Evolutionary conservation across 2,888 invertebrate species (phyloP), one percentile per base, ranked within the genome.

Genomic region (Macrophya annulata): DNA sequence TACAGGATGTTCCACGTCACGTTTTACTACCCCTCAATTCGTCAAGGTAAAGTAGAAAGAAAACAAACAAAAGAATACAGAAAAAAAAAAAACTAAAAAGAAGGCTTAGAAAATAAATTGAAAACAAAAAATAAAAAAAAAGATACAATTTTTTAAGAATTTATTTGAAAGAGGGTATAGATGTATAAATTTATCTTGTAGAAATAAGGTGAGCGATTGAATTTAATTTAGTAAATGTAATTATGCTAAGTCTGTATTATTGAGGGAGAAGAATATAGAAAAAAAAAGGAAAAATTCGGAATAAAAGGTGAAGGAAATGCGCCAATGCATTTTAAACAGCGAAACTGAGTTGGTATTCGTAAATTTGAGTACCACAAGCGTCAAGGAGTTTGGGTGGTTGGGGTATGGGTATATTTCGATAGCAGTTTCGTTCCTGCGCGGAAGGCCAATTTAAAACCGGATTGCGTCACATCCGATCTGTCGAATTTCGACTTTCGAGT

Each of bases 221-320:
- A 85, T 85, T 88, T 86, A 87, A 87, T 86, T 87, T 79, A 59
- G 76, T 81, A 82, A 76, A 85, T 85, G 85, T 86, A 87, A 87
- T 86, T 88, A 88, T 90, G 88, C 90, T 88, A 88, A 88, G 88
- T 85, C 88, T 88, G 88, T 89, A 88, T 89, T 88, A 88, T 88
- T 81, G 68, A 87, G 81, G 87, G 76, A 84, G 85, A 40, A 68
- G n/a, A n/a, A n/a, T n/a, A n/a, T n/a, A 31, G 77, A 77, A 85
- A 68, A 10, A 31, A 21, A 43, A 12, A n/a, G 45, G 43, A 62
- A 84, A 40, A 71, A 71, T 17, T n/a, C n/a, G n/a, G 12, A 72
- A 43, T 0, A 5, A 17, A 17, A 37, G 68, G 15, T 68, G 37
- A 31, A 31, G 77, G 77, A 77, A 77, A 65, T 85, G 51, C 68